Evolutionary conservation across 2,888 invertebrate species (phyloP).

Genomic region (Rugalucina vietnamica): DNA sequence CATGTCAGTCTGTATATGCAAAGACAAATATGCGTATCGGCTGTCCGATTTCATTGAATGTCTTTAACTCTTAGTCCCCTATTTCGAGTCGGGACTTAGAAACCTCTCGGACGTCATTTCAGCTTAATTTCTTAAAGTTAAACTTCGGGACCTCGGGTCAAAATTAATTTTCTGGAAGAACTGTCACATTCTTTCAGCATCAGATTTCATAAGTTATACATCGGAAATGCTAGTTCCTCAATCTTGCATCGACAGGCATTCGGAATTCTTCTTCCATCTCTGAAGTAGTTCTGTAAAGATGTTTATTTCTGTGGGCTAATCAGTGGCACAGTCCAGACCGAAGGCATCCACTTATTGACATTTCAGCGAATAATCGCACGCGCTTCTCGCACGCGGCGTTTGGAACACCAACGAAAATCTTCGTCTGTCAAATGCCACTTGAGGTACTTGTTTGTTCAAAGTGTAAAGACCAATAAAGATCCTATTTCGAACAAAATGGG

Average conservation of each 20-base stretch:
- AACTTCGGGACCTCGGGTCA: too few relatives aligned
- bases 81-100: too few relatives aligned
- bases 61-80: too few relatives aligned
- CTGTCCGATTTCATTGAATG: too few relatives aligned
- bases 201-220: too few relatives aligned
- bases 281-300: neutral
- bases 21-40: too few relatives aligned
- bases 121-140: too few relatives aligned
- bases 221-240: neutral
- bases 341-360: conserved; percentile 31
- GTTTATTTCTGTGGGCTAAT: conserved; percentile 24
- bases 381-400: conserved; percentile 60
- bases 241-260: neutral
- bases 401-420: conserved; percentile 30
- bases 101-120: too few relatives aligned
- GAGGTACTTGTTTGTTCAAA: conserved; percentile 45
- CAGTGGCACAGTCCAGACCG: conserved; percentile 23
- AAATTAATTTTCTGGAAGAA: too few relatives aligned
- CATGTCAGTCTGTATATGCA: too few relatives aligned
- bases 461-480: conserved; percentile 57
- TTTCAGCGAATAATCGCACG: conserved; percentile 19
- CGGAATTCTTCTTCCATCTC: neutral
- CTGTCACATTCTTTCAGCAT: too few relatives aligned
- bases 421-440: conserved; percentile 35
- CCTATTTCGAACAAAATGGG: conserved; percentile 22